A percentile compares a stretch with the other conserved stretches of the same genome.
phyloP scores from a whole-genome alignment of 2,113 vertebrate species.

The Oreochromis tanganicae region DNA sequence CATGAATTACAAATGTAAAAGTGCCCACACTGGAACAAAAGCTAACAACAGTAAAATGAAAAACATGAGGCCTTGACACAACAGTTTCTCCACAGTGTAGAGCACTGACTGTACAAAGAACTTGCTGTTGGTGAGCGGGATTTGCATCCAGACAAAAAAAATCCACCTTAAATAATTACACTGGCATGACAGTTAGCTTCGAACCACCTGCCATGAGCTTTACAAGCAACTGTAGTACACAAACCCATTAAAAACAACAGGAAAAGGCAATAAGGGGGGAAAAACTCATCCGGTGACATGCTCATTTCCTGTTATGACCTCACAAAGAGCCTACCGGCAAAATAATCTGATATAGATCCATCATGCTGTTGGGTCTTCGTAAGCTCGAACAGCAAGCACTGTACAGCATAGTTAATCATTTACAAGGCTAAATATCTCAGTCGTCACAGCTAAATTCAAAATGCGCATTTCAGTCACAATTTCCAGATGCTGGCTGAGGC shows the following conservation, averaged over 20 bases:
- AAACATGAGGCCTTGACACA: slow-evolving; percentile 43
- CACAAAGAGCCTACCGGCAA: slow-evolving; percentile 19
- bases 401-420: slow-evolving; percentile 64
- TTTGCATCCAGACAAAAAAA: background rate
- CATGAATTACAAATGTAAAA: slow-evolving; percentile 47
- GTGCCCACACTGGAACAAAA: slow-evolving; percentile 51
- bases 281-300: slow-evolving; percentile 29
- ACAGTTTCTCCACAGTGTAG: slow-evolving; percentile 26
- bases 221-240: background rate
- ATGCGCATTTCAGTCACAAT: slow-evolving; percentile 40
- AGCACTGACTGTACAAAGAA: slow-evolving; percentile 25
- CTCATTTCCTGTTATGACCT: slow-evolving; percentile 31
- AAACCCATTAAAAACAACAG: slow-evolving; percentile 2
- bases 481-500: background rate
- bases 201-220: background rate
- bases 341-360: slow-evolving; percentile 33
- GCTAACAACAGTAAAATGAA: slow-evolving; percentile 26
- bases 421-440: slow-evolving; percentile 59
- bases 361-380: slow-evolving; percentile 60
- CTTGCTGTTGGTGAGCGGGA: background rate
- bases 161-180: background rate
- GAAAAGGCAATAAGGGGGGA: background rate
- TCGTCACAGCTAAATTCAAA: slow-evolving; percentile 52
- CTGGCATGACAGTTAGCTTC: background rate
- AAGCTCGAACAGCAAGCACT: slow-evolving; percentile 68